Percentiles rank a stretch among this genome's conserved stretches.
phyloP scores from a whole-genome alignment of 2,888 invertebrate genomes.

The Caenorhabditis sp. region DNA sequence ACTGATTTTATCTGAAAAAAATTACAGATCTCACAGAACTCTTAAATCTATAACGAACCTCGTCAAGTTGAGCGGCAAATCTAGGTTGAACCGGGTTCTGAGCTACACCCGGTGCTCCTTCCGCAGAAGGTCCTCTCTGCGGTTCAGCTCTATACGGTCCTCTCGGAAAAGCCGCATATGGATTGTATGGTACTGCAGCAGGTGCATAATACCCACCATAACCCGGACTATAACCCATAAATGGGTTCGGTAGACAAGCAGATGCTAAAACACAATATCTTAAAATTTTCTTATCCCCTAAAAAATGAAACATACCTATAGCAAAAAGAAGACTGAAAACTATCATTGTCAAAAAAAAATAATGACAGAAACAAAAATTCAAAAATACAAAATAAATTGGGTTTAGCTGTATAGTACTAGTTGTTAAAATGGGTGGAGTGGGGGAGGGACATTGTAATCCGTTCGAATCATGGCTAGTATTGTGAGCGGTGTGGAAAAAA shows the following conservation, averaged over 20 bases:
- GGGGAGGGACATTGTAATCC: not conserved
- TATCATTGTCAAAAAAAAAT: not conserved
- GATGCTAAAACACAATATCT: slow-evolving; percentile 21
- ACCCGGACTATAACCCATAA: slow-evolving; percentile 46
- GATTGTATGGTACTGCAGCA: slow-evolving; percentile 4
- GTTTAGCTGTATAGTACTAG: not conserved
- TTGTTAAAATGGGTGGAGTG: slow-evolving; percentile 1
- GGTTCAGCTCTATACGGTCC: slow-evolving; percentile 58
- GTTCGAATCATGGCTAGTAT: not conserved
- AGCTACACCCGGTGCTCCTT: slow-evolving; percentile 27
- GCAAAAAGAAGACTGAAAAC: not conserved
- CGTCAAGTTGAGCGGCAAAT: slow-evolving; percentile 46
- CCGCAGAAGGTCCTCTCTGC: slow-evolving; percentile 34
- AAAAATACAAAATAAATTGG: not conserved
- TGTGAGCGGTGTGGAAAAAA: not conserved
- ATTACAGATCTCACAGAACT: too few relatives aligned
- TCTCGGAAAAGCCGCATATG: slow-evolving; percentile 35
- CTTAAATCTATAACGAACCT: slow-evolving; percentile 17
- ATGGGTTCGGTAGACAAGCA: slow-evolving; percentile 46
- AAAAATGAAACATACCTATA: not conserved
- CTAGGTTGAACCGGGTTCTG: slow-evolving; percentile 42
- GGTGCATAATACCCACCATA: slow-evolving; percentile 40
- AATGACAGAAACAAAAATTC: not conserved
- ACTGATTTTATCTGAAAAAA: slow-evolving; percentile 21
- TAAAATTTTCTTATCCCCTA: too few relatives aligned